These are phyloP conservation scores for Prochilodus magdalenae DNA, from an alignment of 2,113 vertebrate genomes.

Conservation along the genomic window DNA sequence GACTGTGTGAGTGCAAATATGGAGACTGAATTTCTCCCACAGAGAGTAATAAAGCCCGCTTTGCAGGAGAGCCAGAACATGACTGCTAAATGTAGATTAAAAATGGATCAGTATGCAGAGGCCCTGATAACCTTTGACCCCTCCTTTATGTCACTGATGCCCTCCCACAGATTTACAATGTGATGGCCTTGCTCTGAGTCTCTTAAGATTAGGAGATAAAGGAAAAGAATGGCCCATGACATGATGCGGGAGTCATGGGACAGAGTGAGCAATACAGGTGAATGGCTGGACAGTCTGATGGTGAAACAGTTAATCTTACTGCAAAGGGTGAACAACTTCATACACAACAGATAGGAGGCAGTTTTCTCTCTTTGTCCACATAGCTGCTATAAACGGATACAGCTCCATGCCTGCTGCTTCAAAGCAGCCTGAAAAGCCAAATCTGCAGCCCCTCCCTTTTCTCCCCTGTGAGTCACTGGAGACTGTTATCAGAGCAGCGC, in stretches of 20 bases:
- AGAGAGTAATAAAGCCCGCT: conserved; percentile 24
- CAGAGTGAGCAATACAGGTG: conserved; percentile 63
- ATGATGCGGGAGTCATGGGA: conserved; percentile 57
- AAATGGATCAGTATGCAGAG: conserved; percentile 52
- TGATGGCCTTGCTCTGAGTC: conserved; percentile 50
- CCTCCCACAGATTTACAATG: conserved; percentile 62
- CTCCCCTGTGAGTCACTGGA: conserved; percentile 30
- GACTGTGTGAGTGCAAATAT: background rate
- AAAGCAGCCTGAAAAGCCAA: conserved; percentile 59
- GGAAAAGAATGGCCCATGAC: conserved; percentile 58
- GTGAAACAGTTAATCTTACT: conserved; percentile 58
- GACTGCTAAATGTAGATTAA: conserved; percentile 40
- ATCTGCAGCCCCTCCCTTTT: conserved; percentile 49
- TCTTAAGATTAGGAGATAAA: conserved; percentile 51
- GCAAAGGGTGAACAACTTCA: conserved; percentile 51
- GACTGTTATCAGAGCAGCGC: conserved; percentile 72
- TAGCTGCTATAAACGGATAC: conserved; percentile 70
- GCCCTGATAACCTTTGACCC: conserved; percentile 63
- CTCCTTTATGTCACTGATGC: conserved; percentile 52
- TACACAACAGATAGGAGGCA: conserved; percentile 50
- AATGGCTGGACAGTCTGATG: conserved; percentile 63
- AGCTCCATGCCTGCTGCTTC: conserved; percentile 58
- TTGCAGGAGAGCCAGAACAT: background rate
- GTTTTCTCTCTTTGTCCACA: conserved; percentile 36
- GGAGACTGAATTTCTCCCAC: conserved; percentile 4